These are phyloP conservation scores for Ivindomyrus marchei DNA, from an alignment of 2,113 vertebrate genomes.

Conservation along the genomic window DNA sequence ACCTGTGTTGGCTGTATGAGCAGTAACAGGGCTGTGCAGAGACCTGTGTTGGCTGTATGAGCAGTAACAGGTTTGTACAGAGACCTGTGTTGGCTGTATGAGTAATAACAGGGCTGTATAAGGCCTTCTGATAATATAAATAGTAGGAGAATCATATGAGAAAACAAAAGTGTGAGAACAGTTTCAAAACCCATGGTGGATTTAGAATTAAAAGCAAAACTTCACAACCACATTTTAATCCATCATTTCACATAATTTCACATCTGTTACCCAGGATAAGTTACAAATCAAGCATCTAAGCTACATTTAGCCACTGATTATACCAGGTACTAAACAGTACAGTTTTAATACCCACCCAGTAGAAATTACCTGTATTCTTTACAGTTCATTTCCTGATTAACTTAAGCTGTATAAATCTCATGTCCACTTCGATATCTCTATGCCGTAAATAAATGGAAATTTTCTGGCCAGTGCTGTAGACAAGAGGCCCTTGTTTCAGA, in stretches of 20 bases:
- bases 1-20: not conserved
- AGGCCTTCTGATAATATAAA: not conserved
- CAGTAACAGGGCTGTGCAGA: not conserved
- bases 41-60: not conserved
- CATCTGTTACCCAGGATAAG: not conserved
- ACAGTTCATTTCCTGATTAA: not conserved
- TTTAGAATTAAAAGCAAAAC: not conserved
- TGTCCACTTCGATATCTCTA: not conserved
- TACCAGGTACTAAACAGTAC: not conserved
- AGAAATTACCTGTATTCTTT: not conserved
- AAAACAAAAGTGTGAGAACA: not conserved
- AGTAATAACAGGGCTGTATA: not conserved
- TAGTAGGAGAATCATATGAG: not conserved
- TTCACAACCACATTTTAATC: not conserved
- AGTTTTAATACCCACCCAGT: not conserved
- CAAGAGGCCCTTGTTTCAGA: not conserved
- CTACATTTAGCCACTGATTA: not conserved
- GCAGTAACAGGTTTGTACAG: not conserved
- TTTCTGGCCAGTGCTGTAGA: not conserved
- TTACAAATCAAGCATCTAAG: not conserved
- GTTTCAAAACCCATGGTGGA: not conserved
- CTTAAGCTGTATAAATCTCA: not conserved
- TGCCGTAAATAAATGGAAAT: not conserved
- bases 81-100: not conserved
- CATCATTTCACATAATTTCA: not conserved